Evolutionary conservation across 2,888 invertebrate genomes (phyloP).

Genomic region (Slavum lentiscoides): DNA sequence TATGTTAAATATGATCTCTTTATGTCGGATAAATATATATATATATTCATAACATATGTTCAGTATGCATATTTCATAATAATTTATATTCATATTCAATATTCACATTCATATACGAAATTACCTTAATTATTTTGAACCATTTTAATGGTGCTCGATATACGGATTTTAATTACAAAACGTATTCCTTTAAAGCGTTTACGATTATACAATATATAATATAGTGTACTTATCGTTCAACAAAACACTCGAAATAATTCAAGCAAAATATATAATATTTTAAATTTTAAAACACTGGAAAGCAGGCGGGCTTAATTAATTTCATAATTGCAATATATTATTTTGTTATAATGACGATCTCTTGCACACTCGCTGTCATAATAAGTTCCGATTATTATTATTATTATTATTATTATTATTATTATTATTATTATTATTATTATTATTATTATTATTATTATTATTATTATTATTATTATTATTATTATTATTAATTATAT

Average conservation of each 20-base stretch:
- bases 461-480: not conserved
- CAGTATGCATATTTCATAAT: not conserved
- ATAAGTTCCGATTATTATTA: not conserved
- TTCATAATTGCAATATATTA: not conserved
- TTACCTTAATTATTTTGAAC: not conserved
- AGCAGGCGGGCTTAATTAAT: not conserved
- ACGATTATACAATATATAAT: not conserved
- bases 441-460: not conserved
- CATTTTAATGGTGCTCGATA: not conserved
- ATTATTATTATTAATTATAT: not conserved
- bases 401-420: not conserved
- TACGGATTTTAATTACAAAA: not conserved
- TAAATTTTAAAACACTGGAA: not conserved
- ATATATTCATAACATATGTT: no score
- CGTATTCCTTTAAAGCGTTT: not conserved
- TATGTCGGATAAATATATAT: no score
- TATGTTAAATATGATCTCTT: no score
- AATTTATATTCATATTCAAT: not conserved
- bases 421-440: not conserved
- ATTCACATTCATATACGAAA: not conserved
- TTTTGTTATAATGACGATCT: conserved; percentile 3
- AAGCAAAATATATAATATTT: not conserved
- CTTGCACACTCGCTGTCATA: not conserved
- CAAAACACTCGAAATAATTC: not conserved
- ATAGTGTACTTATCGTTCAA: not conserved